Evolutionary conservation across 2,888 invertebrate species (phyloP).

Genomic region (Harpagoxenus sublaevis): DNA sequence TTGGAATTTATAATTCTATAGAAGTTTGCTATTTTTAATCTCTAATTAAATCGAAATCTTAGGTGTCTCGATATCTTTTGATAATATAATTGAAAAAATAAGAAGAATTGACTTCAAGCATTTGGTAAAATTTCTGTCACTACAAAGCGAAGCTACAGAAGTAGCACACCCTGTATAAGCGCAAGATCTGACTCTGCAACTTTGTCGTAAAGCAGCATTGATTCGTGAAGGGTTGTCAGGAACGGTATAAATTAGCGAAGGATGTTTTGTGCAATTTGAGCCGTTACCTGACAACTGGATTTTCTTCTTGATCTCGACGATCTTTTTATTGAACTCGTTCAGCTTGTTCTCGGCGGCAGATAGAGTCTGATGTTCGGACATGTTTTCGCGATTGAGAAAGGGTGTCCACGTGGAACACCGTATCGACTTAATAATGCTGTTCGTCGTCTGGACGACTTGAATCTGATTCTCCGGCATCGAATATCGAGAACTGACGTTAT

Average conservation of each 20-base stretch:
- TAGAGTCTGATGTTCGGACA: constrained; percentile 78
- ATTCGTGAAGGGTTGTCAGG: neutral
- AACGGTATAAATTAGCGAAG: constrained; percentile 15
- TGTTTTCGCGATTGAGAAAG: constrained; percentile 65
- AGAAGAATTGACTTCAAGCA: neutral
- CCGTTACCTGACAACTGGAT: constrained; percentile 92
- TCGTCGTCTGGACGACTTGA: constrained; percentile 65
- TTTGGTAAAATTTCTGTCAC: neutral
- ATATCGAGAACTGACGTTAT: neutral
- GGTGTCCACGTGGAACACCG: neutral
- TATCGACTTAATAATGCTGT: constrained; percentile 74
- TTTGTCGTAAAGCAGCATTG: neutral
- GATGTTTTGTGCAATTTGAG: constrained; percentile 4
- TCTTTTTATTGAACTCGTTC: constrained; percentile 91
- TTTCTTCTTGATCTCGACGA: constrained; percentile 94
- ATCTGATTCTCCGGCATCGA: neutral
- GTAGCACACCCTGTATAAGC: neutral
- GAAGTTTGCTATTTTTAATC: neutral
- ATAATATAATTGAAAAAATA: neutral
- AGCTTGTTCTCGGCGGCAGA: constrained; percentile 87
- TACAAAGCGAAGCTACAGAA: neutral
- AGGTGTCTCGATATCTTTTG: neutral
- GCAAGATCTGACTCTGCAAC: constrained; percentile 17
- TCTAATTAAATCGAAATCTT: neutral
- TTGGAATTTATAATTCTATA: neutral